Evolutionary conservation across 2,113 vertebrate genomes (phyloP), one percentile per base, ranked within the genome.

Genomic region (Hiodon alosoides): DNA sequence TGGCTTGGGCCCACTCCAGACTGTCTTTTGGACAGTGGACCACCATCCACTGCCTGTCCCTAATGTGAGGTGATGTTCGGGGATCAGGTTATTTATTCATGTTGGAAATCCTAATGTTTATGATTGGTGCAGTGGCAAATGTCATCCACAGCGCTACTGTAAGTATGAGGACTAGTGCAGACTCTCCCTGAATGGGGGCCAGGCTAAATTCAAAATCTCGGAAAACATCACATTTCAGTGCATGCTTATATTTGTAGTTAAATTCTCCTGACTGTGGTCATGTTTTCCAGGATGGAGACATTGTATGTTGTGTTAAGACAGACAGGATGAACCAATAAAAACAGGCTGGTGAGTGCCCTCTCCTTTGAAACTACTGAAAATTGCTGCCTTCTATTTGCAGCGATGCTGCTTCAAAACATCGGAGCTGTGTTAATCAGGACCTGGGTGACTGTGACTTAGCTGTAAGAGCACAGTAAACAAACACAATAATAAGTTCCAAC

Each of bases 71-170:
- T 59, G 57, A 69, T 71, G 50, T 70, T 7, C 67, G n/a, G 52
- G 58, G 48, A 14, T 54, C 47, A 17, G 31, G 13, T 65, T 52
- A 3, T 14, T 16, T 67, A 46, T 74, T 59, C 61, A 54, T 31
- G 69, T 17, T 13, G 7, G 54, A 76, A 69, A 11, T 9, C 8
- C 55, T 48, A 69, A 67, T 67, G 64, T 17, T 67, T 67, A 9
- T 67, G 73, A 67, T 74, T 73, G 8, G 17, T 55, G 16, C 64
- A 57, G 53, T 58, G 14, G 9, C 48, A 61, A 64, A 65, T 66
- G 72, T 65, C 60, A 31, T 31, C 60, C 54, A 48, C 73, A 69
- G 54, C 16, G 47, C 5, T 50, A 4, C 48, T 11, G 7, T 68
- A 60, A 46, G 54, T 60, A 14, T 9, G 10, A 17, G 50, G n/a